Percentiles rank a stretch among this genome's conserved stretches.
Evolutionary conservation across 2,888 invertebrate genomes (phyloP).

Genomic region (Hanleya hanleyi): DNA sequence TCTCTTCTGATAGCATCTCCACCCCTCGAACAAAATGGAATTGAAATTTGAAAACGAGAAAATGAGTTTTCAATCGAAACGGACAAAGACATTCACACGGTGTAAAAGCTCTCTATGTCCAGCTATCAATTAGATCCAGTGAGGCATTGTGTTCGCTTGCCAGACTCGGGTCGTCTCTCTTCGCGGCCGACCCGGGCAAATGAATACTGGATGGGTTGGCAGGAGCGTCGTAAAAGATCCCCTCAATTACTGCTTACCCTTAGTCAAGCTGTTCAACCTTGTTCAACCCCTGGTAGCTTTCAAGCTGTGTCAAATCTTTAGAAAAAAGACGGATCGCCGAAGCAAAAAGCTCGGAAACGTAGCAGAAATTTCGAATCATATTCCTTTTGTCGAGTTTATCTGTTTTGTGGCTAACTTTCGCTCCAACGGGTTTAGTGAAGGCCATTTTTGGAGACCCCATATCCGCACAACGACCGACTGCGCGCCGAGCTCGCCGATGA

Average conservation of each 20-base stretch:
- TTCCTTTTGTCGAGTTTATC: neutral
- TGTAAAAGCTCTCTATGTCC: neutral
- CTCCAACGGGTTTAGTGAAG: neutral
- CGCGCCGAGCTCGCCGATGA: neutral
- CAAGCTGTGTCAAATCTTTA: too few species aligned
- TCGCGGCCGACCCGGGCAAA: too few species aligned
- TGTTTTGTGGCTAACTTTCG: neutral
- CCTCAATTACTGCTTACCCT: too few species aligned
- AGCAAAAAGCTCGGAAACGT: too few species aligned
- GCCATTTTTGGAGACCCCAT: neutral
- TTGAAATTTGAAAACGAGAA: neutral
- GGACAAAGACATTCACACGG: neutral
- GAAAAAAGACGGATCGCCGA: too few species aligned
- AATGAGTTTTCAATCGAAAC: neutral
- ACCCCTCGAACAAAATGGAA: neutral
- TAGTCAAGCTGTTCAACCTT: too few species aligned
- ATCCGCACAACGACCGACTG: neutral
- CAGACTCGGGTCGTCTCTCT: too few species aligned
- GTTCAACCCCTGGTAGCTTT: too few species aligned
- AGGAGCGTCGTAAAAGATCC: too few species aligned
- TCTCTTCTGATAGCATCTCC: neutral
- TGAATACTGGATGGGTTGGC: too few species aligned
- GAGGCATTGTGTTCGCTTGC: neutral
- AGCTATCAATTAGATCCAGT: neutral
- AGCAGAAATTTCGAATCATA: neutral